A percentile compares a stretch with the other conserved stretches of the same genome.
Evolutionary conservation across 2,797 vertebrate genomes (phyloP).

Genomic region (Avahi laniger): DNA sequence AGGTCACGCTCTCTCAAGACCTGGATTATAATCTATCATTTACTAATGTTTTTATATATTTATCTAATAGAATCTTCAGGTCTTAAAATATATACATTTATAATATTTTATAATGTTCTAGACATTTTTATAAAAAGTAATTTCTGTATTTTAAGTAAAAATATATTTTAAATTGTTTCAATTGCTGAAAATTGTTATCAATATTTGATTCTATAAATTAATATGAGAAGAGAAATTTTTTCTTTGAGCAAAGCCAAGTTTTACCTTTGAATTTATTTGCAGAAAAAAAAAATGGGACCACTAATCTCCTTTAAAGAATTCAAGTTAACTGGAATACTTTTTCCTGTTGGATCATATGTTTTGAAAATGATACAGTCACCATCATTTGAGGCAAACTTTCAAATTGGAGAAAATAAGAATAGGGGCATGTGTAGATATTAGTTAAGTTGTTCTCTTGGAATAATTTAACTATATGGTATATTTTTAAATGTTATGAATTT

Average conservation of each 20-base stretch:
- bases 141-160: background rate
- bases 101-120: background rate
- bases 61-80: background rate
- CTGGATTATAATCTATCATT: background rate
- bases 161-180: background rate
- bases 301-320: constrained; percentile 1
- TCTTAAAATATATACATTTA: background rate
- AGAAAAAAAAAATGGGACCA: background rate
- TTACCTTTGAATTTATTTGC: background rate
- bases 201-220: background rate
- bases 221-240: background rate
- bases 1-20: background rate
- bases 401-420: background rate
- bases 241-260: background rate
- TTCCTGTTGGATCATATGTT: background rate
- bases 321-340: background rate
- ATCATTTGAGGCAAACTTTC: background rate
- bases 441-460: background rate
- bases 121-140: background rate
- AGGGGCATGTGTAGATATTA: background rate
- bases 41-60: background rate
- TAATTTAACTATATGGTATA: background rate
- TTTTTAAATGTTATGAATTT: background rate
- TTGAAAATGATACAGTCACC: background rate
- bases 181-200: background rate